Evolutionary conservation across 2,888 invertebrate genomes (phyloP).

Genomic region (Habrosyne pyritoides): DNA sequence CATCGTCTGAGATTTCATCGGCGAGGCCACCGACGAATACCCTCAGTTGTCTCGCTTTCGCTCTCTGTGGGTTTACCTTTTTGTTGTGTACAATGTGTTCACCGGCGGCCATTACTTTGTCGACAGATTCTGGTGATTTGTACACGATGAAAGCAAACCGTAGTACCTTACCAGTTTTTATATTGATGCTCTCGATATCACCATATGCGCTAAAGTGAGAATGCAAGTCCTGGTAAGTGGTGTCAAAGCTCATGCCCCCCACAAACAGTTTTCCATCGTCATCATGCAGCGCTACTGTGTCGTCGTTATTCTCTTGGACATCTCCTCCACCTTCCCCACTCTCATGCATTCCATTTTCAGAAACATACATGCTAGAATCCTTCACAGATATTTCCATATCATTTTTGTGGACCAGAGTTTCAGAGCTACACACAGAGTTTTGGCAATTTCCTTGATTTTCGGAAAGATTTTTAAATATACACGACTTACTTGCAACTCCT

Average conservation of each 20-base stretch:
- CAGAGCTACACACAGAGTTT: not conserved
- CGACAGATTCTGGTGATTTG: not conserved
- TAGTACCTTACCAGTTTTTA: not conserved
- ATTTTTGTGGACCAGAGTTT: not conserved
- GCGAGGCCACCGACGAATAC: not conserved
- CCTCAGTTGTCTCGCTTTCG: not conserved
- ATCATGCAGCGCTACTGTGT: too few species aligned
- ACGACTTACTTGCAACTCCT: conserved; percentile 51
- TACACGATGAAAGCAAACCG: not conserved
- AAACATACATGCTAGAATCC: not conserved
- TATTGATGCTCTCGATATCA: not conserved
- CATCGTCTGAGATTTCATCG: not conserved
- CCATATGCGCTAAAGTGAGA: not conserved
- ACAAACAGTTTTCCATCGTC: conserved; percentile 1
- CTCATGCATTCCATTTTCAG: not conserved
- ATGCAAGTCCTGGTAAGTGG: not conserved
- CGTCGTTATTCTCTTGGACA: not conserved
- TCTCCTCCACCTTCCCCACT: not conserved
- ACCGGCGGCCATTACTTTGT: not conserved
- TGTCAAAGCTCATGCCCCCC: not conserved
- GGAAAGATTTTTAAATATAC: not conserved
- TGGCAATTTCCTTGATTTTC: not conserved
- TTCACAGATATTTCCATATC: not conserved
- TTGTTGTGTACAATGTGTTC: not conserved
- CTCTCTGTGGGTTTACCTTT: not conserved